Evolutionary conservation across 2,113 vertebrate genomes (phyloP), one percentile per base, ranked within the genome.

Genomic region (Fregetta grallaria): DNA sequence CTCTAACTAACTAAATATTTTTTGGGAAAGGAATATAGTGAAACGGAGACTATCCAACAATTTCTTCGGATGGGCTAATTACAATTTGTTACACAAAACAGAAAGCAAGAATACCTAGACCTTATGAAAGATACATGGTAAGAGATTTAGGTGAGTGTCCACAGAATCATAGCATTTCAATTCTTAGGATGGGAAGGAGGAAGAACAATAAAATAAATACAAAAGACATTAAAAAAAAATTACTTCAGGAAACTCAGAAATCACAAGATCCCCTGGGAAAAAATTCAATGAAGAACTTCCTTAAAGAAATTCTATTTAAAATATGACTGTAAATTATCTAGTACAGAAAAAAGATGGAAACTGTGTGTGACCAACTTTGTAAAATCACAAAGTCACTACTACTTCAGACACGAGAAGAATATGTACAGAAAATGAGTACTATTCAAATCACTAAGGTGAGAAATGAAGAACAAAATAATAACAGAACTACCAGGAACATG

Each of bases 21-120:
- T 38, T 13, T 0, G 0, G 29, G 38, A 86, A 63, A 52, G 32
- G 32, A 90, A 72, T n/a, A 50, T 1, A 88, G n/a, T 1, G 3
- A 78, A 92, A 73, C 59, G 32, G 7, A 85, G 42, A 38, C 44
- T 67, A 73, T 34, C n/a, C 16, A 70, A 56, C 15, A 77, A 2
- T 83, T 30, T 76, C 8, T 83, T 50, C 13, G 8, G 9, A 68
- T 42, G 13, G 42, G 61, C 10, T 34, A 30, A 49, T 45, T 63
- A 63, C 23, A 47, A 84, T 71, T 90, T 59, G 13, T 71, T 63
- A 42, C 10, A 42, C 19, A 59, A 81, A 71, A 78, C 10, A 62
- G 38, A 88, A 77, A 61, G 26, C 42, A 86, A 82, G n/a, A 75
- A 50, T 15, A 81, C 16, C 34, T 2, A 84, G n/a, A 58, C 34